Evolutionary conservation across 2,797 vertebrate genomes (phyloP).

Genomic region (Tenualosa ilisha): DNA sequence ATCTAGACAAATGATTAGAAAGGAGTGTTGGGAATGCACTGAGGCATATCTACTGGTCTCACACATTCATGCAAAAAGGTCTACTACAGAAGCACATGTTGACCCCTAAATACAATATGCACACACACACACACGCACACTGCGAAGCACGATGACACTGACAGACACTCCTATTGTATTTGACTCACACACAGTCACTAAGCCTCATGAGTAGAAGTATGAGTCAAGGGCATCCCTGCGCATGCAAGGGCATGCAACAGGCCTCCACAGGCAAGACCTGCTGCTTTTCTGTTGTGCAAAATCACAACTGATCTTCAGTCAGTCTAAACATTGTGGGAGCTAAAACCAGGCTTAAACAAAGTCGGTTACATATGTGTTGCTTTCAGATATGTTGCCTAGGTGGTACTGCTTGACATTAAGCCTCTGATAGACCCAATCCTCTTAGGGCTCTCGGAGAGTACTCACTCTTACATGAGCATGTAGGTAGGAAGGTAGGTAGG

Average conservation of each 20-base stretch:
- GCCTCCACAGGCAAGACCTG: not conserved
- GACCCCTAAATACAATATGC: not conserved
- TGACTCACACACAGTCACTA: not conserved
- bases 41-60: not conserved
- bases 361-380: not conserved
- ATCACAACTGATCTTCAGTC: not conserved
- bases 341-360: not conserved
- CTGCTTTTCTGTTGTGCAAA: not conserved
- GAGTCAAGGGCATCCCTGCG: not conserved
- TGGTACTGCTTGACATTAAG: slow-evolving; percentile 1
- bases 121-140: not conserved
- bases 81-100: not conserved
- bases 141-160: not conserved
- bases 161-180: not conserved
- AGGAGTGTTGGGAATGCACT: not conserved
- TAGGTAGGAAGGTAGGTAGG: not conserved
- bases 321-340: not conserved
- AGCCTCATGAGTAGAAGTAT: not conserved
- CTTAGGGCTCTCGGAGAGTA: not conserved
- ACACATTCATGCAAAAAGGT: not conserved
- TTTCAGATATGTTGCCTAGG: not conserved
- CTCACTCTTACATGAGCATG: not conserved
- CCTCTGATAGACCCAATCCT: not conserved
- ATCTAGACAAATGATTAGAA: not conserved
- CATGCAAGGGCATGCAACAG: not conserved